Evolutionary conservation across 2,797 vertebrate genomes (phyloP), one percentile per base, ranked within the genome.

Genomic region (Trematomus bernacchii): DNA sequence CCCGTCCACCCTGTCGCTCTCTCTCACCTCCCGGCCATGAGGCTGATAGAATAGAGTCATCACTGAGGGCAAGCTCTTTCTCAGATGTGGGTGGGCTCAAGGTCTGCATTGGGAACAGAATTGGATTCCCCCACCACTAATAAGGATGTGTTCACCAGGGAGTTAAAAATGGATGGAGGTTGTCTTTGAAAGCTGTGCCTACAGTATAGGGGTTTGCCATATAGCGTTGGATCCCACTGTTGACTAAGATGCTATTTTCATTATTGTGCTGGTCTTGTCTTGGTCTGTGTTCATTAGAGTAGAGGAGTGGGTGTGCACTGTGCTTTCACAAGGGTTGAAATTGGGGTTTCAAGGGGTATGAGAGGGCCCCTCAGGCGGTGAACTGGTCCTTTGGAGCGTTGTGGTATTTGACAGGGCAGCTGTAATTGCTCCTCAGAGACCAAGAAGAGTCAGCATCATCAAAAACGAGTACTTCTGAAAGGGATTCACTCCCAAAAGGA

Each of bases 341-440:
- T 77, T 69, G 68, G 62, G 80, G 80, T 80, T 89, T 90, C 66
- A 89, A 82, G 83, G 86, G 84, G 80, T 79, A 78, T 71, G 67
- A 82, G 80, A 85, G 71, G 79, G 72, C 83, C 88, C 88, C 91
- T 84, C 79, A 76, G 86, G 91, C 79, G 3, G 65, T 84, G 85
- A 88, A 86, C 84, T 82, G 80, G 87, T 88, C 84, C 88, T 92
- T 88, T 82, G 73, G 86, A 91, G 86, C 68, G 6, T 79, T 79
- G 87, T 84, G 87, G 85, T 91, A 87, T 93, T 92, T 94, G 92
- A 92, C 92, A 92, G 87, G 89, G 86, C 85, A 84, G 75, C 87
- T 77, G 57, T 94, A 95, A 94, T 94, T 94, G 93, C 91, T 87
- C 94, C 91, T 72, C 67, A 30, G 94, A 92, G 93, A 94, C 88